Conservation (phyloP, 2,888 invertebrate species). For the Eugnorisma glareosa region DNA sequence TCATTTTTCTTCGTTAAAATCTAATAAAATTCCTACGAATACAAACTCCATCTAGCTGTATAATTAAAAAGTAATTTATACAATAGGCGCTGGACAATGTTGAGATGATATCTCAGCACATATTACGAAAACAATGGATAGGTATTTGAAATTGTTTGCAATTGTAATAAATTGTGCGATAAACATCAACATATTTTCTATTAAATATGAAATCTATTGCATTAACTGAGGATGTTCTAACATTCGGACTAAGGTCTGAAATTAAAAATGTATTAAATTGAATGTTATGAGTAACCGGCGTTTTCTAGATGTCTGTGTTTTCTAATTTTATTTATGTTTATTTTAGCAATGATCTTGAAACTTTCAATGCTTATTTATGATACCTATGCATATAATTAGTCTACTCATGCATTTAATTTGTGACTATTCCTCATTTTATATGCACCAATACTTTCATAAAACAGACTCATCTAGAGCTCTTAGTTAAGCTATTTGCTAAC, state of each 20-base stretch:
- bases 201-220: slow-evolving; percentile 54
- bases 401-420: background rate
- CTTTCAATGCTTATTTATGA: background rate
- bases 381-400: background rate
- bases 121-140: slow-evolving; percentile 66
- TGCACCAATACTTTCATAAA: background rate
- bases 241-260: slow-evolving; percentile 53
- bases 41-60: background rate
- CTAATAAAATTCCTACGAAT: slow-evolving; percentile 7
- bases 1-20: background rate
- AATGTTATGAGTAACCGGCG: background rate
- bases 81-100: slow-evolving; percentile 37
- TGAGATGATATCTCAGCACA: slow-evolving; percentile 58
- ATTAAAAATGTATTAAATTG: slow-evolving; percentile 15
- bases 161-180: slow-evolving; percentile 63
- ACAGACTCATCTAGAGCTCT: slow-evolving; percentile 16
- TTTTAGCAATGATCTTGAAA: slow-evolving; percentile 36
- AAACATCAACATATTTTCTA: slow-evolving; percentile 58
- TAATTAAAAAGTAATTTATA: slow-evolving; percentile 61
- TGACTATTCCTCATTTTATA: background rate
- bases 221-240: slow-evolving; percentile 49
- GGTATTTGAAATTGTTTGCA: slow-evolving; percentile 59
- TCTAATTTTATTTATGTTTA: background rate
- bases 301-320: background rate
- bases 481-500: slow-evolving; percentile 40